phyloP scores from a whole-genome alignment of 2,797 vertebrate species.

The Vireo griseus region DNA sequence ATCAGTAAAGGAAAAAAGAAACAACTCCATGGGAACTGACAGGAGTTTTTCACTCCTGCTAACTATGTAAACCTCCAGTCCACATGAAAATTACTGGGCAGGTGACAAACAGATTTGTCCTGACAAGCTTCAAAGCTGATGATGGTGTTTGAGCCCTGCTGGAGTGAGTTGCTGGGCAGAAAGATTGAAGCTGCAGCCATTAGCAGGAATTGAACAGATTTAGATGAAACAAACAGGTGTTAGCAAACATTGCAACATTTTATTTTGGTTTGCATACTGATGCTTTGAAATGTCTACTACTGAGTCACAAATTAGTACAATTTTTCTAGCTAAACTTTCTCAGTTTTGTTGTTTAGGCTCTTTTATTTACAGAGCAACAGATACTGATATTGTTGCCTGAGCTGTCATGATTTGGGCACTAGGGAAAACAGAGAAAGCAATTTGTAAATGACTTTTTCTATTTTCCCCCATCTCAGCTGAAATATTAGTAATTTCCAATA shows the following conservation, averaged over 20 bases:
- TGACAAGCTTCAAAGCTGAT: background rate
- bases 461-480: background rate
- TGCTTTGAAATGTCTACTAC: background rate
- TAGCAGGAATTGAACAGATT: background rate
- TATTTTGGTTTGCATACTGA: background rate
- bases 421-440: background rate
- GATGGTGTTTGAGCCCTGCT: background rate
- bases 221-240: background rate
- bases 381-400: background rate
- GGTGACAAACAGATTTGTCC: background rate
- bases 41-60: background rate
- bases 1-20: background rate
- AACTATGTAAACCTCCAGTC: background rate
- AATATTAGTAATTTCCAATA: background rate
- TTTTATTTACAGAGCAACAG: background rate
- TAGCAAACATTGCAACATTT: background rate
- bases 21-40: background rate
- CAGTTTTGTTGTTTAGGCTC: background rate
- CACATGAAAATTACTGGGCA: background rate
- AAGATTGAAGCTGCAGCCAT: background rate
- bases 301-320: background rate
- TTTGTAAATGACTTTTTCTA: background rate
- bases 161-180: background rate
- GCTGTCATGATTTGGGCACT: background rate
- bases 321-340: background rate